Conservation (phyloP, 2,888 invertebrate genomes). For the Dysmachus trigonus region DNA sequence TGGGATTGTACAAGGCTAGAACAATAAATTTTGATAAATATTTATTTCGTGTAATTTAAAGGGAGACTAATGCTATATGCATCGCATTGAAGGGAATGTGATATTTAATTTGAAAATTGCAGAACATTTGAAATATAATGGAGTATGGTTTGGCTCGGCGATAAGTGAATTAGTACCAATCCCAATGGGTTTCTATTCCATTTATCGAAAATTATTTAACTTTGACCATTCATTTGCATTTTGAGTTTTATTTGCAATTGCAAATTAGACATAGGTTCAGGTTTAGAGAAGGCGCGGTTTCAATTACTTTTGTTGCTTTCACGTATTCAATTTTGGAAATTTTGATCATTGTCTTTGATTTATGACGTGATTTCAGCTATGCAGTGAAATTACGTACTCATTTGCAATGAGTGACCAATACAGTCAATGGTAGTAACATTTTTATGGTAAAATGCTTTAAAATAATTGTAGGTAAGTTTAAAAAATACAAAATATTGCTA, state of each 20-base stretch:
- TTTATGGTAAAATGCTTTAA: no score
- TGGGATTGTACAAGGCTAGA: background rate
- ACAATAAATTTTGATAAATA: background rate
- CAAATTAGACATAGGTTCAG: background rate
- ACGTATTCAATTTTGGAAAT: background rate
- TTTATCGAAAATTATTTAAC: background rate
- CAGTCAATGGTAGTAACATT: no score
- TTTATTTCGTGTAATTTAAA: background rate
- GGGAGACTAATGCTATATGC: background rate
- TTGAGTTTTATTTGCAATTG: background rate
- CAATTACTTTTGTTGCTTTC: background rate
- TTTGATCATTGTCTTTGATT: background rate
- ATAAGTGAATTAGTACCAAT: background rate
- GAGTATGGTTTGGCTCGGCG: background rate
- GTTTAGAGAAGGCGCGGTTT: background rate
- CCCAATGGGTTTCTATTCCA: background rate
- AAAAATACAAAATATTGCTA: no score
- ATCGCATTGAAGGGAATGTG: background rate
- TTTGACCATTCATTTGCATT: background rate
- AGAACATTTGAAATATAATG: background rate
- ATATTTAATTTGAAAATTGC: background rate
- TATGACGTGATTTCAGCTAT: background rate
- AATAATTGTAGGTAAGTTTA: no score
- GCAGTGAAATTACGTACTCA: background rate
- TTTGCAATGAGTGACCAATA: no score